phyloP scores from a whole-genome alignment of 2,888 invertebrate species.

The Eremobia ochroleuca region DNA sequence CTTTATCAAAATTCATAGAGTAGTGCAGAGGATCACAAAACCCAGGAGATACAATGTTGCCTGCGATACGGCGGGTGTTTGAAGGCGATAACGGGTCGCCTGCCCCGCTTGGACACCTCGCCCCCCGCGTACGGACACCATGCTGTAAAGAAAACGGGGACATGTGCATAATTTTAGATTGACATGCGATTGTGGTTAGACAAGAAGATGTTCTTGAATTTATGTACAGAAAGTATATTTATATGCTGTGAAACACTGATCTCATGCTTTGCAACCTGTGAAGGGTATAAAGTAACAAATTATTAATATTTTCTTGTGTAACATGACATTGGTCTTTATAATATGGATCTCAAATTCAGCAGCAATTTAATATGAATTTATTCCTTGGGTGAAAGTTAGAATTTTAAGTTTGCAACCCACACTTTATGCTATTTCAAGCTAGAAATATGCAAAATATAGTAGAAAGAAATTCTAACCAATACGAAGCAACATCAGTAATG shows the following conservation, averaged over 20 bases:
- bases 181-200: not conserved
- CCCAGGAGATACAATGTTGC: constrained; percentile 76
- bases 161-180: constrained; percentile 23
- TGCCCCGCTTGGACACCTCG: constrained; percentile 64
- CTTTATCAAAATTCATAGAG: constrained; percentile 70
- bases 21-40: constrained; percentile 69
- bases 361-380: not conserved
- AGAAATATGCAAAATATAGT: not conserved
- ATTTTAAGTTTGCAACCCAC: not conserved
- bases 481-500: no score
- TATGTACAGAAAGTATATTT: not conserved
- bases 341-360: not conserved
- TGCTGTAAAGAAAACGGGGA: not conserved
- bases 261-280: not conserved
- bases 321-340: not conserved
- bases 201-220: not conserved
- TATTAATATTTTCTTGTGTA: not conserved
- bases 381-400: not conserved
- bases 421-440: not conserved
- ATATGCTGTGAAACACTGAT: not conserved
- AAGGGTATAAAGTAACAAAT: not conserved
- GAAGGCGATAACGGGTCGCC: constrained; percentile 77
- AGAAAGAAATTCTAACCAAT: not conserved
- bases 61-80: constrained; percentile 79
- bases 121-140: constrained; percentile 53